These are phyloP conservation scores for Petrophora chlorosata DNA, from an alignment of 2,888 invertebrate genomes.

Conservation along the genomic window DNA sequence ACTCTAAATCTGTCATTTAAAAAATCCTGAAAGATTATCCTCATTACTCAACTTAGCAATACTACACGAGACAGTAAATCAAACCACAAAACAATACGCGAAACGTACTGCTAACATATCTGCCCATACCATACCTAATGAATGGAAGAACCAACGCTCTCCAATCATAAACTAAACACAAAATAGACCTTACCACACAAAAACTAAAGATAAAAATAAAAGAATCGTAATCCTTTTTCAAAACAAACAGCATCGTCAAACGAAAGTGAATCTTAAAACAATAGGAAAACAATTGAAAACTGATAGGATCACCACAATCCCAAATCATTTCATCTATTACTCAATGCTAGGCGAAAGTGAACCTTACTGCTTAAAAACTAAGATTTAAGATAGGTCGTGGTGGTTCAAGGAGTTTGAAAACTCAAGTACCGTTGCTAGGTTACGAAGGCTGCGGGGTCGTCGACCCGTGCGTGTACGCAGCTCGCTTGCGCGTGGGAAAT, in stretches of 20 bases:
- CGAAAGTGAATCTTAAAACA: slow-evolving; percentile 14
- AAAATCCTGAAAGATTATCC: no score
- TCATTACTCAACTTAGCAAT: not conserved
- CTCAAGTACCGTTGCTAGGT: slow-evolving; percentile 63
- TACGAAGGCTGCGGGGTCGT: slow-evolving; percentile 53
- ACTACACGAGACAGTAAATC: slow-evolving; percentile 1
- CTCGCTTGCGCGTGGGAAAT: slow-evolving; percentile 52
- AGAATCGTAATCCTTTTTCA: not conserved
- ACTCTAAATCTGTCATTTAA: no score
- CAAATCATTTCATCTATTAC: slow-evolving; percentile 13
- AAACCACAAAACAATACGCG: slow-evolving; percentile 20
- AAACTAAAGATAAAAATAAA: slow-evolving; percentile 17
- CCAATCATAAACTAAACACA: not conserved
- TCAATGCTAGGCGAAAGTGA: not conserved
- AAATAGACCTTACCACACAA: slow-evolving; percentile 3
- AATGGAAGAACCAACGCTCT: slow-evolving; percentile 1
- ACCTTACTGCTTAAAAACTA: slow-evolving; percentile 3
- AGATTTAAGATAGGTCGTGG: slow-evolving; percentile 3
- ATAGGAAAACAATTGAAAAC: slow-evolving; percentile 13
- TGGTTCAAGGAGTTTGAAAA: slow-evolving; percentile 52
- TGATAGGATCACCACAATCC: slow-evolving; percentile 1
- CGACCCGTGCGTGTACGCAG: slow-evolving; percentile 61
- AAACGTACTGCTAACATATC: slow-evolving; percentile 9
- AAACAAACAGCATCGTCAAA: slow-evolving; percentile 1
- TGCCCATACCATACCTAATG: slow-evolving; percentile 3